phyloP scores from a whole-genome alignment of 2,888 invertebrate species.

The Spodoptera littoralis region DNA sequence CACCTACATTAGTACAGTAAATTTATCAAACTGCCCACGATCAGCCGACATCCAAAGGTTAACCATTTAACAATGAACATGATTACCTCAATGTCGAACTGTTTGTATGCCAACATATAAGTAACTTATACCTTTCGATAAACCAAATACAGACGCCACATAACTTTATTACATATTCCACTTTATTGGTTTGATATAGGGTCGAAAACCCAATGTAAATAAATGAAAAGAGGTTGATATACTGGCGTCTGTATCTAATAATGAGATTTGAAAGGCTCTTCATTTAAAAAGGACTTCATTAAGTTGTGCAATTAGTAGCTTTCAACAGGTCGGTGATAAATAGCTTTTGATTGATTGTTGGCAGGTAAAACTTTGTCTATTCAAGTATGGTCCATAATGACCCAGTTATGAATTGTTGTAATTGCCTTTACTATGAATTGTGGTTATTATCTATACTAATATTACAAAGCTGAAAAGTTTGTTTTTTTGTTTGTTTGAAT shows the following conservation, averaged over 20 bases:
- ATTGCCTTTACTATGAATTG: too few relatives aligned
- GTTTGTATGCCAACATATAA: constrained; percentile 49
- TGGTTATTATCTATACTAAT: too few relatives aligned
- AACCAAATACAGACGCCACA: too few relatives aligned
- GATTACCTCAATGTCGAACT: constrained; percentile 65
- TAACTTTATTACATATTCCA: too few relatives aligned
- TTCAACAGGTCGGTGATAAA: constrained; percentile 29
- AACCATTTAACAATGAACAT: constrained; percentile 55
- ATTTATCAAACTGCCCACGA: constrained; percentile 61
- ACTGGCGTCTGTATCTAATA: neutral
- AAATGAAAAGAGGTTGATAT: too few relatives aligned
- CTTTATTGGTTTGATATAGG: too few relatives aligned
- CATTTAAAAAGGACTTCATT: constrained; percentile 16
- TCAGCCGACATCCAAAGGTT: constrained; percentile 48
- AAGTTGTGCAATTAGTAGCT: constrained; percentile 23
- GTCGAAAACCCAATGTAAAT: too few relatives aligned
- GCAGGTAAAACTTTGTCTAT: too few relatives aligned
- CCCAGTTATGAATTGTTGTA: too few relatives aligned
- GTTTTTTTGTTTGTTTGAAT: too few relatives aligned
- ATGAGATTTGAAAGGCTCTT: constrained; percentile 25
- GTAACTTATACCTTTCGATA: constrained; percentile 5
- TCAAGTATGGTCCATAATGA: too few relatives aligned
- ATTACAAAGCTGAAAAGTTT: too few relatives aligned
- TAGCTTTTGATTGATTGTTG: constrained; percentile 23
- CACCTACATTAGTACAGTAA: constrained; percentile 18